Evolutionary conservation across 2,113 vertebrate species (phyloP).

Genomic region (Limanda limanda): DNA sequence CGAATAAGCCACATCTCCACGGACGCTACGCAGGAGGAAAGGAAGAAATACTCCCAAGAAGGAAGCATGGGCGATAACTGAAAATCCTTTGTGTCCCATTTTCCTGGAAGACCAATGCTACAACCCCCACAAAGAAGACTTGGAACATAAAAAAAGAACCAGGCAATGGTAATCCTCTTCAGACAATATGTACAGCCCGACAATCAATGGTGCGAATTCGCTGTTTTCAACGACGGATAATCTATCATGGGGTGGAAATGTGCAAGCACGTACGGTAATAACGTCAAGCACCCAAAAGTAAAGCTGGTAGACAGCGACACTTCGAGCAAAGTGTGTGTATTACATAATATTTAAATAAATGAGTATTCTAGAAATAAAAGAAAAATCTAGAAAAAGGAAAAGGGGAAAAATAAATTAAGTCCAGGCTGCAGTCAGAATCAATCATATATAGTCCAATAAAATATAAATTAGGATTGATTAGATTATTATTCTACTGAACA

Average conservation of each 20-base stretch:
- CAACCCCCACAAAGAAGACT: background rate
- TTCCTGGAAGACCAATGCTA: background rate
- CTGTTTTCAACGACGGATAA: too few relatives aligned
- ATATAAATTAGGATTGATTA: too few relatives aligned
- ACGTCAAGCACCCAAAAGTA: background rate
- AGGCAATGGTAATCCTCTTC: background rate
- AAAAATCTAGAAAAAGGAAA: background rate
- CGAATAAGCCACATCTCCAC: slow-evolving; percentile 64
- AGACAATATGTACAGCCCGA: too few relatives aligned
- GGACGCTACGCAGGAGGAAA: background rate
- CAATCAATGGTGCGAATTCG: background rate
- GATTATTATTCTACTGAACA: background rate
- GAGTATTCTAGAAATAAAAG: background rate
- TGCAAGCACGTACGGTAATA: background rate
- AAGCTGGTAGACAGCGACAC: slow-evolving; percentile 59
- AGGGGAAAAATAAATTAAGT: background rate
- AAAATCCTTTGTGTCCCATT: slow-evolving; percentile 31
- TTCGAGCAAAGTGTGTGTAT: slow-evolving; percentile 28
- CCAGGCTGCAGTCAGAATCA: background rate
- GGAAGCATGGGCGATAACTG: background rate
- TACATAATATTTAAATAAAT: background rate
- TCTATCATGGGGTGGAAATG: background rate
- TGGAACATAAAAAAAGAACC: background rate
- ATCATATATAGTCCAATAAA: background rate
- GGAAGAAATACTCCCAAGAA: slow-evolving; percentile 11